Evolutionary conservation across 1,140 invertebrate genomes (phyloP).

Genomic region (Chrysopa pallens): DNA sequence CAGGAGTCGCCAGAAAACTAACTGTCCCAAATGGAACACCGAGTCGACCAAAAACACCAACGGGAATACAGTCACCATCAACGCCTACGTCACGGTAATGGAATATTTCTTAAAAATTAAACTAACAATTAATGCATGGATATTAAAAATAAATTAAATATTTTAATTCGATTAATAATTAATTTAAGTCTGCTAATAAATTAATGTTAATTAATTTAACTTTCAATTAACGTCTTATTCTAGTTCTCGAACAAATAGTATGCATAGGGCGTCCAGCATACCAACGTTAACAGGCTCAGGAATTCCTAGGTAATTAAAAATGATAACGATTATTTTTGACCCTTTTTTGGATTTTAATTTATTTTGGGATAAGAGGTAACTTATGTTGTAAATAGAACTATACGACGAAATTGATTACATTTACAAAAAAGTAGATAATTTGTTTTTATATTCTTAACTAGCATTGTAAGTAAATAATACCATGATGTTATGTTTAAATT

Average conservation of each 20-base stretch:
- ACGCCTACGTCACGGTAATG: constrained; percentile 42
- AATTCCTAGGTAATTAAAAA: constrained; percentile 48
- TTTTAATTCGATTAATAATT: background rate
- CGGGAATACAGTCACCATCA: constrained; percentile 46
- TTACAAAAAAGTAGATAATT: too few species aligned
- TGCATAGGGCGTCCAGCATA: constrained; percentile 75
- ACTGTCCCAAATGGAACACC: constrained; percentile 29
- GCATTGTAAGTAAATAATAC: too few species aligned
- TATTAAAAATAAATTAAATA: constrained; percentile 4
- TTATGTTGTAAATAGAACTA: too few species aligned
- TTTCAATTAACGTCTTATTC: constrained; percentile 26
- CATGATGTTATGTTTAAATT: constrained; percentile 6
- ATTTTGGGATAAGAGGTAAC: constrained; percentile 1
- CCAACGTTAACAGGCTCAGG: constrained; percentile 58
- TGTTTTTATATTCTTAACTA: too few species aligned
- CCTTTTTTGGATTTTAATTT: background rate
- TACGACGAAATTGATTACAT: too few species aligned
- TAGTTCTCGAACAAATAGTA: constrained; percentile 28
- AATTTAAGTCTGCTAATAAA: constrained; percentile 1
- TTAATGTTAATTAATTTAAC: constrained; percentile 13
- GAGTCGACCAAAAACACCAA: constrained; percentile 52
- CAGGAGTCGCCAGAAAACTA: constrained; percentile 23
- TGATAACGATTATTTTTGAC: constrained; percentile 3
- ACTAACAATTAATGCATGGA: background rate
- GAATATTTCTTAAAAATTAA: constrained; percentile 2